These are phyloP conservation scores for Athalia rosae DNA, from an alignment of 2,888 invertebrate genomes.

Conservation along the genomic window DNA sequence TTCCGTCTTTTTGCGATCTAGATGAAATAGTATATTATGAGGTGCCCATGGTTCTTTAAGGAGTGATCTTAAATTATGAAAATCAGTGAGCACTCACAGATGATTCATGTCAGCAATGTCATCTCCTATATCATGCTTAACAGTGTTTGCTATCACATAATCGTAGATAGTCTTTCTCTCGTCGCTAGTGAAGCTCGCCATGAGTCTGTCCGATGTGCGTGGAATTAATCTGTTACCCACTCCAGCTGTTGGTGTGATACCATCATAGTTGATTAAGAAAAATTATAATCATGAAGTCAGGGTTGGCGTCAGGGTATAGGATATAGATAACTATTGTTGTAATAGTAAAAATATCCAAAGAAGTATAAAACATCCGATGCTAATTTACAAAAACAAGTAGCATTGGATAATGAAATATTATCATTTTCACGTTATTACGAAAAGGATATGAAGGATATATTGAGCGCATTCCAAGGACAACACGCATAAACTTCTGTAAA, in stretches of 20 bases:
- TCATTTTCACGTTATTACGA: not conserved
- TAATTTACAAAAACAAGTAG: not conserved
- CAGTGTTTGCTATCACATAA: conserved; percentile 67
- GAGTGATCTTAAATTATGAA: too few species aligned
- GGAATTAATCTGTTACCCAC: conserved; percentile 67
- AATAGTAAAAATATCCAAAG: too few species aligned
- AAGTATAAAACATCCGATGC: too few species aligned
- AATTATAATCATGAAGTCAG: not conserved
- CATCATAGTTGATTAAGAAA: conserved; percentile 43
- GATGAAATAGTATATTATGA: conserved; percentile 44
- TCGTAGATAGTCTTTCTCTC: conserved; percentile 71
- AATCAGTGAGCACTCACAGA: conserved; percentile 57
- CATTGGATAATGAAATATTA: not conserved
- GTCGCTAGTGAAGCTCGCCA: conserved; percentile 70
- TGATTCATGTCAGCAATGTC: conserved; percentile 65
- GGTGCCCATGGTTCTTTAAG: not conserved
- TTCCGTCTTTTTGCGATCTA: conserved; percentile 51
- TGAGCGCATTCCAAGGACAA: conserved; percentile 65
- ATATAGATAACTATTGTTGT: not conserved
- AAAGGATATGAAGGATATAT: conserved; percentile 73
- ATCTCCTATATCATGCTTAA: conserved; percentile 63
- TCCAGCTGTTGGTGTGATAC: conserved; percentile 66
- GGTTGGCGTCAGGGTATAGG: not conserved
- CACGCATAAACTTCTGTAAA: conserved; percentile 68
- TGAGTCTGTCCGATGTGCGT: conserved; percentile 70